These are phyloP conservation scores for Hydrolagus colliei DNA, from an alignment of 2,797 vertebrate genomes.

Conservation along the genomic window DNA sequence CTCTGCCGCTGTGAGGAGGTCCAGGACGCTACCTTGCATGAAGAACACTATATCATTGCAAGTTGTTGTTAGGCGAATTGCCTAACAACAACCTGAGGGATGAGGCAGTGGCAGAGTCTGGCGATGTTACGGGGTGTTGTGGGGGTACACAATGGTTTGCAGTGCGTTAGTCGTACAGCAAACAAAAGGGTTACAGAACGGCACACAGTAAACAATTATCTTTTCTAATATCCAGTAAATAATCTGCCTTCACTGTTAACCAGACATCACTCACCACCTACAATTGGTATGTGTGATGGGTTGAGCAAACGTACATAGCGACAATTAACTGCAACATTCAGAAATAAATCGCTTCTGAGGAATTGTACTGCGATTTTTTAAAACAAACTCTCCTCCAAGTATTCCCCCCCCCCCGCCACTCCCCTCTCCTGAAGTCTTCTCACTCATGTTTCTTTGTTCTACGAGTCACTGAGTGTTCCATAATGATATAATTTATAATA, in stretches of 20 bases:
- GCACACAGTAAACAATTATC: not conserved
- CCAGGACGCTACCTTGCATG: no score
- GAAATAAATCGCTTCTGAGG: not conserved
- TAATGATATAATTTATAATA: no score
- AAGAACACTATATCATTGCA: no score
- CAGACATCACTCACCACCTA: not conserved
- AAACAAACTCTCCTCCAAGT: not conserved
- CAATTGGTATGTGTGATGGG: not conserved
- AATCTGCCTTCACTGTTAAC: not conserved
- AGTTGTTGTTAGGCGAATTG: no score
- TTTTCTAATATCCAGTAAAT: not conserved
- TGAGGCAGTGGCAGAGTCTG: no score
- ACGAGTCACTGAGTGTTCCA: no score
- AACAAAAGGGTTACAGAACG: not conserved
- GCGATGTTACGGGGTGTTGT: no score
- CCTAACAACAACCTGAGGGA: no score
- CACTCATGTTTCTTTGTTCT: no score
- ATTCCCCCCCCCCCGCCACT: constrained; percentile 37
- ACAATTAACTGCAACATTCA: not conserved
- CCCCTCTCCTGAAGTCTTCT: constrained; percentile 28
- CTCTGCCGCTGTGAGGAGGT: no score
- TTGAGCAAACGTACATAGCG: not conserved
- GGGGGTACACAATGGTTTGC: no score
- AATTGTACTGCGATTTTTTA: not conserved
- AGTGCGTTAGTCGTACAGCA: not conserved